phyloP scores from a whole-genome alignment of 2,888 invertebrate species.

The Mellilla xanthometata region DNA sequence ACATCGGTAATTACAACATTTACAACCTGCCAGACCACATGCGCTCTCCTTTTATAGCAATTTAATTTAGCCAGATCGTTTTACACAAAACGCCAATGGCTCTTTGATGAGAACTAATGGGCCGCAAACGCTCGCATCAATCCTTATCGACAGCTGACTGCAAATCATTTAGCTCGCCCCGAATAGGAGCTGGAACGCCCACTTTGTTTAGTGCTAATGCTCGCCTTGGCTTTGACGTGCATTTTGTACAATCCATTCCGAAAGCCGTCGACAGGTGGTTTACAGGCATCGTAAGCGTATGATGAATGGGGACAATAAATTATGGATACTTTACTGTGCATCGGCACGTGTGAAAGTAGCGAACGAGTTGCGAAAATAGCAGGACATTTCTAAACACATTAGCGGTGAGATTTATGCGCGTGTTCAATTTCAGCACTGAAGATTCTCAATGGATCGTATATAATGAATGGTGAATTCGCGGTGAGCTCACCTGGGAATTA shows the following conservation, averaged over 20 bases:
- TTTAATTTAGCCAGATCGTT: conserved; percentile 5
- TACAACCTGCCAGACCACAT: neutral
- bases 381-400: conserved; percentile 13
- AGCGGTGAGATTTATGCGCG: neutral
- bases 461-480: conserved; percentile 93
- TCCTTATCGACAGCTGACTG: conserved; percentile 33
- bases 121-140: conserved; percentile 63
- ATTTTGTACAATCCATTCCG: conserved; percentile 52
- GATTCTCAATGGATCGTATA: conserved; percentile 87
- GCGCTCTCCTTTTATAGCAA: neutral
- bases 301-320: conserved; percentile 23
- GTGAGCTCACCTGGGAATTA: conserved; percentile 89
- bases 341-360: conserved; percentile 19
- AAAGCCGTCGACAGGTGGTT: conserved; percentile 40
- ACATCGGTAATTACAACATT: conserved; percentile 86
- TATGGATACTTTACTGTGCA: conserved; percentile 10
- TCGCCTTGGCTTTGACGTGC: conserved; percentile 47
- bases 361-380: conserved; percentile 15
- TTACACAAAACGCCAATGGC: conserved; percentile 42
- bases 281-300: conserved; percentile 26
- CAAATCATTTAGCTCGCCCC: conserved; percentile 57
- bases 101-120: conserved; percentile 65
- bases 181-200: conserved; percentile 47
- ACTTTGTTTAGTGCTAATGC: conserved; percentile 51
- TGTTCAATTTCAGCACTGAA: conserved; percentile 85